Conservation (phyloP, 2,888 invertebrate species). For the Acleris emargana region DNA sequence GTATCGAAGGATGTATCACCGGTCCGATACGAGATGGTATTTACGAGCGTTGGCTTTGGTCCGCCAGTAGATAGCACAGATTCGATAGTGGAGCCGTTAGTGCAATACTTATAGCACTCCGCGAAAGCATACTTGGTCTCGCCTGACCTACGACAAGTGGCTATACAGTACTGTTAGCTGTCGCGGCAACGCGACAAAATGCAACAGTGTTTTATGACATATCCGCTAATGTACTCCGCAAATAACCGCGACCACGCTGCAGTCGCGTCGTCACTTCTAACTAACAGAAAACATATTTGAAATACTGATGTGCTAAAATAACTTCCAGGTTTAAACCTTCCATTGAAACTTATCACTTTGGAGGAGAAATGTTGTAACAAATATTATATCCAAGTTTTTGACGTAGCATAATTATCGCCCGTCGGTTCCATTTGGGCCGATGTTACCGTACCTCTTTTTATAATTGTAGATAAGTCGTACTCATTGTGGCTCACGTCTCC, state of each 20-base stretch:
- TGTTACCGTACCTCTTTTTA: constrained; percentile 11
- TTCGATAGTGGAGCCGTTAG: constrained; percentile 58
- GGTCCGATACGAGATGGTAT: constrained; percentile 67
- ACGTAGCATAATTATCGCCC: too few relatives aligned
- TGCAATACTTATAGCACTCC: constrained; percentile 52
- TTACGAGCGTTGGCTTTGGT: constrained; percentile 66
- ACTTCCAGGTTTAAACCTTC: too few relatives aligned
- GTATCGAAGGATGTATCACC: constrained; percentile 73
- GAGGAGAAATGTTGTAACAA: too few relatives aligned
- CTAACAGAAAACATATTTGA: constrained; percentile 1
- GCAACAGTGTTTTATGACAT: constrained; percentile 41
- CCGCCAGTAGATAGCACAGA: constrained; percentile 61
- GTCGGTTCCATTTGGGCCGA: too few relatives aligned
- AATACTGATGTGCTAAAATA: not conserved
- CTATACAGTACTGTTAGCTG: constrained; percentile 39
- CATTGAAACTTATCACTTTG: too few relatives aligned
- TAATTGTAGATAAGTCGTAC: constrained; percentile 40
- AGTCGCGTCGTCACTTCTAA: not conserved
- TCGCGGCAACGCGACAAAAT: constrained; percentile 40
- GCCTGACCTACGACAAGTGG: constrained; percentile 49
- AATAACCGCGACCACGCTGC: constrained; percentile 21
- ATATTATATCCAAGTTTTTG: too few relatives aligned
- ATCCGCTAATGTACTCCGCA: constrained; percentile 38
- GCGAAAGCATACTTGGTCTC: constrained; percentile 48
- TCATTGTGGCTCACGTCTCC: constrained; percentile 43